These are phyloP conservation scores for Chiridota heheva DNA, from an alignment of 35 echinoderm and acorn worm species.

Conservation along the genomic window DNA sequence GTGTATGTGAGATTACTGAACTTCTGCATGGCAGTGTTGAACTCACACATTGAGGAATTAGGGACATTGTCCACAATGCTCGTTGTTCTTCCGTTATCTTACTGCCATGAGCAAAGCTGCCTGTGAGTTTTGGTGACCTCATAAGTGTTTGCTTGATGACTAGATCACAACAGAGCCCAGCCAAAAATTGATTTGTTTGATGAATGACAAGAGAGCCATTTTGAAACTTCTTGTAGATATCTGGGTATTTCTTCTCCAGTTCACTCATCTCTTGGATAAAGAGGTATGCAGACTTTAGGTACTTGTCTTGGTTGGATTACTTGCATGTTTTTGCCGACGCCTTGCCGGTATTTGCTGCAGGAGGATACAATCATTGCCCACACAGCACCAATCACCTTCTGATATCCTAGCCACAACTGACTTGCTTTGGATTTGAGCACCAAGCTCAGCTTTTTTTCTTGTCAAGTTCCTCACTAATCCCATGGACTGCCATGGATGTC, in stretches of 20 bases:
- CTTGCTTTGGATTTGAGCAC: not conserved
- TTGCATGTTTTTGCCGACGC: not conserved
- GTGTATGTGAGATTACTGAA: too few relatives aligned
- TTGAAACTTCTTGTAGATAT: conserved; percentile 18
- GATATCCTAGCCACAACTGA: conserved; percentile 18
- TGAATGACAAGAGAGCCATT: conserved; percentile 41
- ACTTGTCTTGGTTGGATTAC: conserved; percentile 23
- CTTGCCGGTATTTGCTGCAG: not conserved
- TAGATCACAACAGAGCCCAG: conserved; percentile 34
- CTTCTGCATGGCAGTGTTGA: conserved; percentile 68
- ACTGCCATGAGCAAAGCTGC: conserved; percentile 38
- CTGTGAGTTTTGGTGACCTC: conserved; percentile 11
- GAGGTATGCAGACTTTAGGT: conserved; percentile 45
- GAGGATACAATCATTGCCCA: not conserved
- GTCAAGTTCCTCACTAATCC: too few relatives aligned
- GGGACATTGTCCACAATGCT: conserved; percentile 35
- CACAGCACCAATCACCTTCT: not conserved
- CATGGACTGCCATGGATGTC: too few relatives aligned
- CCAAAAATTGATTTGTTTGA: conserved; percentile 32
- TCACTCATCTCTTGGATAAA: conserved; percentile 51
- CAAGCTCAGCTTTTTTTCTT: too few relatives aligned
- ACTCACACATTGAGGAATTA: conserved; percentile 29
- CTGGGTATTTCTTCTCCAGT: conserved; percentile 46
- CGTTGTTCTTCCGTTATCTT: too few relatives aligned
- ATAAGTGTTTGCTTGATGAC: conserved; percentile 55